phyloP scores from a whole-genome alignment of 2,888 invertebrate species.

The Tiphia femorata region DNA sequence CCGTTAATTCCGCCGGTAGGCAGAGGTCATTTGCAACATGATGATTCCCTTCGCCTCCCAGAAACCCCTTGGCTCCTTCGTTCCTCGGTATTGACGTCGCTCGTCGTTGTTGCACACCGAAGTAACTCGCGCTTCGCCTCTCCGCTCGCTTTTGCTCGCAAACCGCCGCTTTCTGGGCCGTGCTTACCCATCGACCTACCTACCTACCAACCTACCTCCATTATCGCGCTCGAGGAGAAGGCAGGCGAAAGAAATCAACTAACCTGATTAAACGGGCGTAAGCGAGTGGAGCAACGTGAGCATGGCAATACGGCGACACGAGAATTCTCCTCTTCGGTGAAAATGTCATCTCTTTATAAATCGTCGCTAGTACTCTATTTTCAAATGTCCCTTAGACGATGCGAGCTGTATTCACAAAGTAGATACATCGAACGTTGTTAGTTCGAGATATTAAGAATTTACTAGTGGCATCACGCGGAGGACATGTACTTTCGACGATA shows the following conservation, averaged over 20 bases:
- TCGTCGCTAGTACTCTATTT: too few species aligned
- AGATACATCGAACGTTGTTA: too few species aligned
- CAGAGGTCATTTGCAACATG: slow-evolving; percentile 51
- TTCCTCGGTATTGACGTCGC: not conserved
- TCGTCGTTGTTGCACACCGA: slow-evolving; percentile 30
- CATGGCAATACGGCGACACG: too few species aligned
- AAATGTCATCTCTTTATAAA: too few species aligned
- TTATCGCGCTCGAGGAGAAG: slow-evolving; percentile 1
- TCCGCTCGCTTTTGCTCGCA: not conserved
- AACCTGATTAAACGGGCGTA: not conserved
- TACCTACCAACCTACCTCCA: too few species aligned
- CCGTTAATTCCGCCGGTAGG: slow-evolving; percentile 42
- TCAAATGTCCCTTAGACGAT: too few species aligned
- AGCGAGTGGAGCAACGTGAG: not conserved
- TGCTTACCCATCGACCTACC: too few species aligned
- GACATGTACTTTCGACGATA: too few species aligned
- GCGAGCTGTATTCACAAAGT: too few species aligned
- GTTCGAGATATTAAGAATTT: too few species aligned
- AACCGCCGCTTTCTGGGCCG: not conserved
- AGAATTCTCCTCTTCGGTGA: slow-evolving; percentile 1
- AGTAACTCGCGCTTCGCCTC: slow-evolving; percentile 1
- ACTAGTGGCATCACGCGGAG: too few species aligned
- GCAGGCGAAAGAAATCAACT: too few species aligned
- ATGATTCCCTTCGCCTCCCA: slow-evolving; percentile 39
- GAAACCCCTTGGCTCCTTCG: slow-evolving; percentile 18